phyloP scores from a whole-genome alignment of 2,888 invertebrate genomes.

The Campoletis raptor region DNA sequence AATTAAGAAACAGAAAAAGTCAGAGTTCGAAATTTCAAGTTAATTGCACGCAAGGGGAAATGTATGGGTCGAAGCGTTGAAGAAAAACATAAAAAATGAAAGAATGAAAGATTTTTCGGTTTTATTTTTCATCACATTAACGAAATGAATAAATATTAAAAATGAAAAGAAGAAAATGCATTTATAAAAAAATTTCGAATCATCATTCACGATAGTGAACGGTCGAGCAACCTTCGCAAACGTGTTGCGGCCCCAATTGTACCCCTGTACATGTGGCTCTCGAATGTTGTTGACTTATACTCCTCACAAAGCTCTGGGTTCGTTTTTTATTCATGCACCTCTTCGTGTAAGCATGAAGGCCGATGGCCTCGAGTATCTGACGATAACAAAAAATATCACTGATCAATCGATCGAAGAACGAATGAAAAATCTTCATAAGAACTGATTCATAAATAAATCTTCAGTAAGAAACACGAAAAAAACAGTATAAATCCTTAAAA shows the following conservation, averaged over 20 bases:
- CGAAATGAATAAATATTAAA: neutral
- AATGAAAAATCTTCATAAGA: neutral
- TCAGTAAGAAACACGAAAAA: neutral
- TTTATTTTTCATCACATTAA: neutral
- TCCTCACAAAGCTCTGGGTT: slow-evolving; percentile 72
- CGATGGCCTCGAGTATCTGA: slow-evolving; percentile 86
- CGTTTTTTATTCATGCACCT: slow-evolving; percentile 85
- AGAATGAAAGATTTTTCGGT: neutral
- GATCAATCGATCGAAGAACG: neutral
- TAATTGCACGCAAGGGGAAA: neutral
- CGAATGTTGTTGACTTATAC: slow-evolving; percentile 31
- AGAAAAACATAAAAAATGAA: neutral
- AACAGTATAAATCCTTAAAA: neutral
- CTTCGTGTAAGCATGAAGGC: slow-evolving; percentile 87
- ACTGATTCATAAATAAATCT: neutral
- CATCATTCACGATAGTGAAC: slow-evolving; percentile 11
- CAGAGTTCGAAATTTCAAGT: too few species aligned
- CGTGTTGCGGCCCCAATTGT: slow-evolving; percentile 53
- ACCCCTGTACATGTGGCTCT: slow-evolving; percentile 17
- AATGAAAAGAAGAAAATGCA: slow-evolving; percentile 8
- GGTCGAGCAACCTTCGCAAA: slow-evolving; percentile 56
- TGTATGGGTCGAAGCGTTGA: neutral
- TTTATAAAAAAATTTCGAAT: neutral
- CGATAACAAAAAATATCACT: slow-evolving; percentile 8
- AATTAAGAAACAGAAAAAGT: too few species aligned